A percentile compares a stretch with the other conserved stretches of the same genome.
Evolutionary conservation across 2,113 vertebrate species (phyloP).

Genomic region (Gymnocephalus cernua): DNA sequence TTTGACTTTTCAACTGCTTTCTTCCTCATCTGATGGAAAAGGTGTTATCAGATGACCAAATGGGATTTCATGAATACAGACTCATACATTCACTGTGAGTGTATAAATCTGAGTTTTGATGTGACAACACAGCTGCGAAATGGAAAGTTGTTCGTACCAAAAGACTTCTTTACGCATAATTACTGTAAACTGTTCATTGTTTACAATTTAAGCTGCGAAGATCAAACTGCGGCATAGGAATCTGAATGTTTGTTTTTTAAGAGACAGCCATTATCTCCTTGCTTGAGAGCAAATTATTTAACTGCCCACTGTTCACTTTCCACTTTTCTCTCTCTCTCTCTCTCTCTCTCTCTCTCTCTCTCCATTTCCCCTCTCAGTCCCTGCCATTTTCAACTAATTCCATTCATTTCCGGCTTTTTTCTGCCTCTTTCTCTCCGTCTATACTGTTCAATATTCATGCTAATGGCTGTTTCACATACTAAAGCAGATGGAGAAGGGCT

Average conservation of each 20-base stretch:
- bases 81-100: not conserved
- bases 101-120: not conserved
- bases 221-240: not conserved
- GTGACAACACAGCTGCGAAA: not conserved
- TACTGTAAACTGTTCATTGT: not conserved
- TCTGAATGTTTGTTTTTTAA: slow-evolving; percentile 8
- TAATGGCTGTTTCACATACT: not conserved
- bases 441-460: not conserved
- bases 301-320: not conserved
- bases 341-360: too few species aligned
- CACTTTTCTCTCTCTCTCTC: not conserved
- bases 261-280: slow-evolving; percentile 20
- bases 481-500: not conserved
- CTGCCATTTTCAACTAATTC: slow-evolving; percentile 7
- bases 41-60: not conserved
- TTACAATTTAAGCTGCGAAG: not conserved
- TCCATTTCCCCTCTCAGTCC: not conserved
- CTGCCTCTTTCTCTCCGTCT: not conserved
- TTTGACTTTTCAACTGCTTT: slow-evolving; percentile 17
- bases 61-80: not conserved
- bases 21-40: not conserved
- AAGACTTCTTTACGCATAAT: not conserved
- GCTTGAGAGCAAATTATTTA: slow-evolving; percentile 27
- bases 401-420: not conserved
- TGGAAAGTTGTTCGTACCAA: not conserved